Percentiles rank a stretch among this genome's conserved stretches.
phyloP scores from a whole-genome alignment of 2,797 vertebrate species.

The Chelon labrosus region DNA sequence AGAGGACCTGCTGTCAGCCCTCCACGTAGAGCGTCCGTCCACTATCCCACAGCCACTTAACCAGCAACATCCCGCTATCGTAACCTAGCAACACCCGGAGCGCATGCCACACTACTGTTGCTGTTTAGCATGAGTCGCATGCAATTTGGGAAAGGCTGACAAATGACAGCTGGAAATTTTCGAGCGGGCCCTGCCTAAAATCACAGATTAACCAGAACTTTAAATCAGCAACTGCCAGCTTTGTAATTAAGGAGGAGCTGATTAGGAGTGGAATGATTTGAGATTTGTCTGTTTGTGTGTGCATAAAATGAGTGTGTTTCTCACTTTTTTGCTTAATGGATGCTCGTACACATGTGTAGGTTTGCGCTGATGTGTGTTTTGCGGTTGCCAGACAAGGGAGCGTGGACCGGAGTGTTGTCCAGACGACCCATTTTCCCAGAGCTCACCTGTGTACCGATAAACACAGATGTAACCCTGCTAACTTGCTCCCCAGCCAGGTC shows the following conservation, averaged over 20 bases:
- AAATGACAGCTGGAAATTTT: constrained; percentile 70
- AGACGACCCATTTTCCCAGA: constrained; percentile 64
- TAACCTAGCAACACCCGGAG: constrained; percentile 83
- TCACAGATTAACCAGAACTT: constrained; percentile 40
- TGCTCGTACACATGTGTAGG: constrained; percentile 10
- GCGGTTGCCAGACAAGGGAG: constrained; percentile 68
- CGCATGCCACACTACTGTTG: constrained; percentile 61
- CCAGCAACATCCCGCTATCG: constrained; percentile 76
- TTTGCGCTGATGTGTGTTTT: constrained; percentile 32
- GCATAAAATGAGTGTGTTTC: constrained; percentile 9
- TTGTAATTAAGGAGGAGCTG: constrained; percentile 36
- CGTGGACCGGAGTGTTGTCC: constrained; percentile 50
- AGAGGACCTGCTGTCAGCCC: constrained; percentile 73
- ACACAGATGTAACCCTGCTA: constrained; percentile 60
- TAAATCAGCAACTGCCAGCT: constrained; percentile 54
- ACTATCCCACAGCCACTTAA: constrained; percentile 77
- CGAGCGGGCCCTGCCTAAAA: constrained; percentile 32
- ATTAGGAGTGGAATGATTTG: constrained; percentile 22
- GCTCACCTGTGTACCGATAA: constrained; percentile 88
- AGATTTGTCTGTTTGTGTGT: constrained; percentile 15
- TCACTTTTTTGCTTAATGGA: constrained; percentile 28
- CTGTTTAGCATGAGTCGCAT: constrained; percentile 64
- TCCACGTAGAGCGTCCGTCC: constrained; percentile 56
- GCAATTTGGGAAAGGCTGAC: constrained; percentile 65
- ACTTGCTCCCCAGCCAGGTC: constrained; percentile 55